Base-by-base conservation (phyloP, 2,888 invertebrate species). In the Auanema sp. region DNA sequence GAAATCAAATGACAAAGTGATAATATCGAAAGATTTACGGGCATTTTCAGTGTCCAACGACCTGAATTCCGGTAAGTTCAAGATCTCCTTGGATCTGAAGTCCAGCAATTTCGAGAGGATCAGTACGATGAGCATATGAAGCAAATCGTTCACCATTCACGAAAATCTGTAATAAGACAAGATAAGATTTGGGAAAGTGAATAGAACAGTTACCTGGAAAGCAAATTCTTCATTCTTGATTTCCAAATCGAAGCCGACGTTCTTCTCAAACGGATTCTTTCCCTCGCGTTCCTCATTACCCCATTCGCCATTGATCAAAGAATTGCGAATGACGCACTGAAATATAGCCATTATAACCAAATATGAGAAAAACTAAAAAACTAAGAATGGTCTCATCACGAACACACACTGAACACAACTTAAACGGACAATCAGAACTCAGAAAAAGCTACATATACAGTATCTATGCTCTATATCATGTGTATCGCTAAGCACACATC, bases 141-240 rank as follows among this genome's bases (percentile, higher is more conserved):
- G 75, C 75, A 70, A 74, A 79, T 42, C 80, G 76, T 52, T 75
- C 71, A 51, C 80, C 81, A 68, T 82, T 79, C n/a, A 82, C 71
- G 64, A 72, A 76, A 58, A 81, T 71, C 80, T 81, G 49, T 16
- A 76, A 62, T 44, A 12, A 47, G n/a, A 21, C 11, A 10, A 10
- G 5, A 16, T 52, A 16, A 55, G 14, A 33, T n/a, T 23, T 12
- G 1, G 12, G 21, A 53, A n/a, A 50, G 2, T n/a, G 54, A 21
- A 24, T 23, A 33, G 14, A 8, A 18, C 16, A 52, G 4, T 3
- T 60, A 80, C 81, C 73, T 75, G 79, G 71, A 76, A 81, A 40
- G 72, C 76, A 57, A 72, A 72, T 33, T 73, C 72, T 65, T 81
- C 79, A 56, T 79, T 77, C 49, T 71, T 65, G 58, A 81, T 76